Evolutionary conservation across 2,888 invertebrate genomes (phyloP), one percentile per base, ranked within the genome.

Genomic region (Enchytraeus crypticus): DNA sequence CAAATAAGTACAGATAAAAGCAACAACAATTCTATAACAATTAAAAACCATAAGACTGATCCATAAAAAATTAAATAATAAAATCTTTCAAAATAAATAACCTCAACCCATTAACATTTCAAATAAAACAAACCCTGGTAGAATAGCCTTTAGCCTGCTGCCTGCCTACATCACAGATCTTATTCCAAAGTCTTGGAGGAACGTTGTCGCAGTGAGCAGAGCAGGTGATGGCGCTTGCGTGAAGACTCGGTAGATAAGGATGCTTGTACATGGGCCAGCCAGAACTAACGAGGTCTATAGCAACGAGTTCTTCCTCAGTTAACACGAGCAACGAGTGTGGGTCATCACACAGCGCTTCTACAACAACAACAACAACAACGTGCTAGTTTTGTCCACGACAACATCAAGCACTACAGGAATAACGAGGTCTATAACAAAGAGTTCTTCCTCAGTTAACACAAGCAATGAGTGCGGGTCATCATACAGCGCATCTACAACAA

Each of bases 271-370:
- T 86, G 59, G 89, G 88, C 88, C 93, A 92, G 70, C 86, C 86
- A 0, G 86, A 83, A 71, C 88, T 86, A 58, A 85, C 84, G 63
- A 98, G 82, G 82, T 98, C 97, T 64, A 95, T 86, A n/a, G 88
- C 90, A n/a, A 97, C 89, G 53, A 97, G 76, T 80, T 98, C 97
- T 78, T 98, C 96, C 75, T 97, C 96, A 0, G 90, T 88, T 57
- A 98, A 81, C 23, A 95, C 90, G 69, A 95, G 80, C 49, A 91
- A 80, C 2, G 87, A 84, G 71, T 21, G 75, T 1, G 78, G 76
- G 59, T 77, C 76, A 64, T 77, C 78, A 63, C 71, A 73, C 49
- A n/a, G n/a, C n/a, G n/a, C n/a, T n/a, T n/a, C n/a, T n/a, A n/a
- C n/a, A n/a, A n/a, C n/a, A n/a, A n/a, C n/a, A n/a, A n/a, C n/a